Evolutionary conservation across 2,888 invertebrate species (phyloP).

Genomic region (Athalia rosae): DNA sequence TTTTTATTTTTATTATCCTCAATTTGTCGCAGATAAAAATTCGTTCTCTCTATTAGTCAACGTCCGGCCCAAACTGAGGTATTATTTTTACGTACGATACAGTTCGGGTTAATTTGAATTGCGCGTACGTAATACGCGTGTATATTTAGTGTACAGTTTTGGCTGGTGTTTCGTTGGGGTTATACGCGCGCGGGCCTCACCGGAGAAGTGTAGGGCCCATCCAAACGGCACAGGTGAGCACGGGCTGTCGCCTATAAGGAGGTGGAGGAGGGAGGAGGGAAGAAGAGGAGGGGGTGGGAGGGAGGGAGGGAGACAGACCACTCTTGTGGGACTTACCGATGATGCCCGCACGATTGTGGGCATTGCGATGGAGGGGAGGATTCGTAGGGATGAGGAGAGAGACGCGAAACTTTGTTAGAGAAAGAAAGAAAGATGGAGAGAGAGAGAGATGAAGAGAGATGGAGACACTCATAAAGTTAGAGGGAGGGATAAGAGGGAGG

Average conservation of each 20-base stretch:
- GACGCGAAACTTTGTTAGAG: not conserved
- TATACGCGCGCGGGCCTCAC: constrained; percentile 56
- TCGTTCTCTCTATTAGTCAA: too few species aligned
- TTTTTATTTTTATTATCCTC: too few species aligned
- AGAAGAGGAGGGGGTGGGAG: not conserved
- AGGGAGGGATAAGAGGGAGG: not conserved
- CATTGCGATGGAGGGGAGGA: not conserved
- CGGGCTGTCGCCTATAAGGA: constrained; percentile 50
- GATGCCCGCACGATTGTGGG: constrained; percentile 32
- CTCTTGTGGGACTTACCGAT: constrained; percentile 45
- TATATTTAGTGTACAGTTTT: not conserved
- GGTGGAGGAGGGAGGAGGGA: not conserved
- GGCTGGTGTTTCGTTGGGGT: constrained; percentile 16
- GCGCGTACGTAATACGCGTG: not conserved
- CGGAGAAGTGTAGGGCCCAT: constrained; percentile 66
- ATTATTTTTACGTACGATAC: too few species aligned
- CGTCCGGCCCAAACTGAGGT: too few species aligned
- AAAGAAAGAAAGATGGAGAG: not conserved
- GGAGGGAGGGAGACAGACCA: constrained; percentile 21
- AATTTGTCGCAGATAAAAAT: too few species aligned
- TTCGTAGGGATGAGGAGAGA: not conserved
- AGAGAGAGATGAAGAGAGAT: not conserved
- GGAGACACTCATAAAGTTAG: not conserved
- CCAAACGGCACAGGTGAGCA: constrained; percentile 65
- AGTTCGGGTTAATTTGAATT: not conserved